phyloP scores from a whole-genome alignment of 2,888 invertebrate species.

The Heliconius charithonia region DNA sequence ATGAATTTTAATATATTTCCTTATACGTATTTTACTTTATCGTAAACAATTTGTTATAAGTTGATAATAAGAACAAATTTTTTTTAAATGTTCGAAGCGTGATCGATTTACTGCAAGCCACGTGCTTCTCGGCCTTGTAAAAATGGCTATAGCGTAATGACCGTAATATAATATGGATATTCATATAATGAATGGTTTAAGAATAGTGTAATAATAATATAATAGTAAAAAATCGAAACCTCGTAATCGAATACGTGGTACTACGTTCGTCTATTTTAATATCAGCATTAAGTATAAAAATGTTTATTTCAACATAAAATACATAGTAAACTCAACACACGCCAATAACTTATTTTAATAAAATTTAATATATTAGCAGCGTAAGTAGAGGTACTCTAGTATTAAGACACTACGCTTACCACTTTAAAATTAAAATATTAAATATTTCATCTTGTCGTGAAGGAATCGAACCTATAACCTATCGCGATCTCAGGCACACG shows the following conservation, averaged over 20 bases:
- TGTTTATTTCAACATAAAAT: background rate
- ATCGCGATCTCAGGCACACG: too few relatives aligned
- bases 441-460: too few relatives aligned
- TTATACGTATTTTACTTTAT: background rate
- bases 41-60: background rate
- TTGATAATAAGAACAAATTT: constrained; percentile 1
- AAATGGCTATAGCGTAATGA: constrained; percentile 1
- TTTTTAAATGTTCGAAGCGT: background rate
- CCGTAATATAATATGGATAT: constrained; percentile 14
- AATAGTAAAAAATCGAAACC: background rate
- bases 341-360: background rate
- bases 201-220: too few relatives aligned
- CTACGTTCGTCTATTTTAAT: background rate
- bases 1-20: background rate
- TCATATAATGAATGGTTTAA: background rate
- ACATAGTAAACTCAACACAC: background rate
- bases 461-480: too few relatives aligned
- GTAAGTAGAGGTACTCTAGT: too few relatives aligned
- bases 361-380: background rate
- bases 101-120: constrained; percentile 21
- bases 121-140: constrained; percentile 18
- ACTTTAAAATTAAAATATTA: too few relatives aligned
- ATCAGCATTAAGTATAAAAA: background rate
- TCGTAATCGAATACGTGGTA: background rate
- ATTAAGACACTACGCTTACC: too few relatives aligned